Conservation (phyloP, 2,888 invertebrate species). For the Encarsia formosa region DNA sequence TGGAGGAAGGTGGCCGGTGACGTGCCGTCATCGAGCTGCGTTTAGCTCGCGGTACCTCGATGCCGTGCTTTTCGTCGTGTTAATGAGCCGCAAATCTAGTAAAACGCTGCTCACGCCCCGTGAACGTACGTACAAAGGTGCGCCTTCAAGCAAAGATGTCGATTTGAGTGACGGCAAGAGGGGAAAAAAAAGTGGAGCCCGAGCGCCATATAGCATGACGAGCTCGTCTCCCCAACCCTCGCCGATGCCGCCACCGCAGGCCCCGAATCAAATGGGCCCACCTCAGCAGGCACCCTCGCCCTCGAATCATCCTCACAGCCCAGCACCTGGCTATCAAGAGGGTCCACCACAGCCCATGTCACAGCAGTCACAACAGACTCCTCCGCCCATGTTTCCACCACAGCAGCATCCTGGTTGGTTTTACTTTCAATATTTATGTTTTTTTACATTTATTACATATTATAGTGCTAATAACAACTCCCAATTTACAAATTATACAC, state of each 20-base stretch:
- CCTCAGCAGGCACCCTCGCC: conserved; percentile 71
- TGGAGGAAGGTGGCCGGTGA: conserved; percentile 27
- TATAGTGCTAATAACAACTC: no score
- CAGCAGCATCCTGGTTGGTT: conserved; percentile 30
- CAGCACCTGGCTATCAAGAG: conserved; percentile 38
- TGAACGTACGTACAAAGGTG: conserved; percentile 19
- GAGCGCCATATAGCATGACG: conserved; percentile 57
- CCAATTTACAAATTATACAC: no score
- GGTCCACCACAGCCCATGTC: conserved; percentile 32
- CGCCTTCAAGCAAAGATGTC: conserved; percentile 21
- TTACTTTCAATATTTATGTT: no score
- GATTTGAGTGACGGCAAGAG: conserved; percentile 11
- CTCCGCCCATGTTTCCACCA: conserved; percentile 37
- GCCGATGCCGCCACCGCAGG: conserved; percentile 77
- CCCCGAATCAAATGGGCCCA: conserved; percentile 82
- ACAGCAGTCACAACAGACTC: conserved; percentile 30
- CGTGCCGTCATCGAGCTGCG: conserved; percentile 10
- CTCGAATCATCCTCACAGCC: conserved; percentile 49
- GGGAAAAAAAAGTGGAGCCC: conserved; percentile 7
- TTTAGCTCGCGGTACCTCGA: neutral
- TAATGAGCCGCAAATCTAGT: conserved; percentile 23
- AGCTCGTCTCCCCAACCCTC: conserved; percentile 82
- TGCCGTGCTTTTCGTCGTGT: conserved; percentile 6
- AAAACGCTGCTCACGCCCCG: conserved; percentile 19
- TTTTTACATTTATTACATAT: no score